Evolutionary conservation across 2,797 vertebrate species (phyloP).

Genomic region (Molossus molossus): DNA sequence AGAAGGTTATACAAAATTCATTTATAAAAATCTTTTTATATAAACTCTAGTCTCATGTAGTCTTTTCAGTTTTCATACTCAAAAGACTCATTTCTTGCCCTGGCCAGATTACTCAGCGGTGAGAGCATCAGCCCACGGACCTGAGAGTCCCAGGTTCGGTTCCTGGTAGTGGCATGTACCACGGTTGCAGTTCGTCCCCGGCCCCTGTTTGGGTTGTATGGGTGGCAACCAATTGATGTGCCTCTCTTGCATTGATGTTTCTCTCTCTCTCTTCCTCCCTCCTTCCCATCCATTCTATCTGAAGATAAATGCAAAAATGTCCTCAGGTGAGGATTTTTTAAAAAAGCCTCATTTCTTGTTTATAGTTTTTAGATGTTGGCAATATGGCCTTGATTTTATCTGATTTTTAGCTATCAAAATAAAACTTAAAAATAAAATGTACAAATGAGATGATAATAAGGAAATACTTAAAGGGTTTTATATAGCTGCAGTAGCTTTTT

Average conservation of each 20-base stretch:
- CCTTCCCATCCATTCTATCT: too few relatives aligned
- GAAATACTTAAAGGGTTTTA: slow-evolving; percentile 39
- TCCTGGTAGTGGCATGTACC: too few relatives aligned
- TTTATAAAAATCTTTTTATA: not conserved
- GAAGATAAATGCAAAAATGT: too few relatives aligned
- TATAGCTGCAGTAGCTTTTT: not conserved
- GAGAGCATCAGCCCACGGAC: too few relatives aligned
- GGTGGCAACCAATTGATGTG: too few relatives aligned
- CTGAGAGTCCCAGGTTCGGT: too few relatives aligned
- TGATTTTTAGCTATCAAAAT: slow-evolving; percentile 13
- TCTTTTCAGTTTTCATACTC: not conserved
- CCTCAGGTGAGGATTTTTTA: too few relatives aligned
- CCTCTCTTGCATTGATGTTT: too few relatives aligned
- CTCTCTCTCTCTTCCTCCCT: too few relatives aligned
- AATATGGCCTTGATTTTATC: slow-evolving; percentile 9
- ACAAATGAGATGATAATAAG: not conserved
- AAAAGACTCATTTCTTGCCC: not conserved
- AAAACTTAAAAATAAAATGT: not conserved
- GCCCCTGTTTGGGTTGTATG: too few relatives aligned
- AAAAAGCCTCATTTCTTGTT: not conserved
- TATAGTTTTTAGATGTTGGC: not conserved
- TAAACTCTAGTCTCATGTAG: not conserved
- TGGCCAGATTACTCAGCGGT: too few relatives aligned
- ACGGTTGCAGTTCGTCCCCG: too few relatives aligned
- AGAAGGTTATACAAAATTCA: not conserved